These are phyloP conservation scores for Sterna hirundo DNA, from an alignment of 2,113 vertebrate species.

Conservation along the genomic window DNA sequence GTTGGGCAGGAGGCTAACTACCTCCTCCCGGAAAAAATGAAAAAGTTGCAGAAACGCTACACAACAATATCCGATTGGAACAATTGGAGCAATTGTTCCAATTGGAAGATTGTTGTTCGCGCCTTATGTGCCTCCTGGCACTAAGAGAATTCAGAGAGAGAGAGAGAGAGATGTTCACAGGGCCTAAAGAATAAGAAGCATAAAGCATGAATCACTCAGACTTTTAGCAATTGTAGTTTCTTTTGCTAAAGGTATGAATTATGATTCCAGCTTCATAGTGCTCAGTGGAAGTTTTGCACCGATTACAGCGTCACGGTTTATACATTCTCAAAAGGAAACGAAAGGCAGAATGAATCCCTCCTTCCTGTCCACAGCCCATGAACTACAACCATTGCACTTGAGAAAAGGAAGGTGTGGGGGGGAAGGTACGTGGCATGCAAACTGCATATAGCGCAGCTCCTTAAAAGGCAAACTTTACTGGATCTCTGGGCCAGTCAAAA, in stretches of 20 bases:
- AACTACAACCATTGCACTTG: background rate
- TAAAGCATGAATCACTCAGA: background rate
- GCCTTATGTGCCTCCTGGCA: too few species aligned
- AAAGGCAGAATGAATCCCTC: background rate
- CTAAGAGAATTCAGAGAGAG: too few species aligned
- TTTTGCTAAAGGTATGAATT: background rate
- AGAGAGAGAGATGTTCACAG: too few species aligned
- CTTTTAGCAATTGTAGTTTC: background rate
- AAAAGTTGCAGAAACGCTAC: too few species aligned
- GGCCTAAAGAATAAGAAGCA: background rate
- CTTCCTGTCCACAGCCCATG: background rate
- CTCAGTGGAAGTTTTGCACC: background rate
- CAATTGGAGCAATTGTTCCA: too few species aligned
- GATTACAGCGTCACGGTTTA: background rate
- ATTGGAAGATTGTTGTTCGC: too few species aligned
- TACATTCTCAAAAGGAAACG: background rate
- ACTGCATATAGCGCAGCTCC: background rate
- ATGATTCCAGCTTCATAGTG: background rate
- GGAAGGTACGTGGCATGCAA: background rate
- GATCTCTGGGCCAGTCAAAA: background rate
- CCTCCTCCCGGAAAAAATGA: too few species aligned
- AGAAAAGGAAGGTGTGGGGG: background rate
- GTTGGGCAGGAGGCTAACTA: too few species aligned
- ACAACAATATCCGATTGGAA: too few species aligned
- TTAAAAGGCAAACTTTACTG: background rate